A percentile compares a stretch with the other conserved stretches of the same genome.
These are phyloP conservation scores for Nannospalax galili DNA, from an alignment of 2,113 vertebrate genomes.

Conservation along the genomic window DNA sequence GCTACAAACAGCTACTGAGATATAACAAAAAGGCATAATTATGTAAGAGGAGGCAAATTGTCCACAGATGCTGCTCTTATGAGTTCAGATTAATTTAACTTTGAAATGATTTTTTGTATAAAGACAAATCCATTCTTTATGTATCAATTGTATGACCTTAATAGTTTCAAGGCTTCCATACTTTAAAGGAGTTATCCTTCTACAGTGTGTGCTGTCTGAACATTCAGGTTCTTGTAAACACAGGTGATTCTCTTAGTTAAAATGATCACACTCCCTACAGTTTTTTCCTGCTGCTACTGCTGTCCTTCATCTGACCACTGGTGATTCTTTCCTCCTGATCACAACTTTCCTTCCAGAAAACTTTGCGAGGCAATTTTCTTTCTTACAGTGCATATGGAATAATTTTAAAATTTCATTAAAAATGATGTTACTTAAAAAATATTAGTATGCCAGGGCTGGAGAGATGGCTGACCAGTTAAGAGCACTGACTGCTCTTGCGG, in stretches of 20 bases:
- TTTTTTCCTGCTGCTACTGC: neutral
- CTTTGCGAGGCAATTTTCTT: neutral
- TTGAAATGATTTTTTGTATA: slow-evolving; percentile 21
- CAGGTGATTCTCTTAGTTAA: neutral
- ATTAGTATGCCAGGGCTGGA: no score
- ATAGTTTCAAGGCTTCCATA: neutral
- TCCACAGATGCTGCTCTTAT: neutral
- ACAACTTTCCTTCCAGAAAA: neutral
- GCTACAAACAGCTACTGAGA: neutral
- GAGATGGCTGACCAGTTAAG: no score
- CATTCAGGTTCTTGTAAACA: neutral
- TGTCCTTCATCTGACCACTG: neutral
- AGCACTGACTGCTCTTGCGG: no score
- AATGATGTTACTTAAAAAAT: neutral
- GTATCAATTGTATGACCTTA: neutral
- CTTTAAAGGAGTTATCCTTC: neutral
- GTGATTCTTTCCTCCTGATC: neutral
- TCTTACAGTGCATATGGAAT: neutral
- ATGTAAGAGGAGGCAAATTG: neutral
- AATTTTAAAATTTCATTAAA: neutral
- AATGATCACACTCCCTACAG: neutral
- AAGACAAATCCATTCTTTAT: neutral
- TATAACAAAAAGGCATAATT: neutral
- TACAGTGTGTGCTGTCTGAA: neutral
- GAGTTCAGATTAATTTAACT: neutral